phyloP scores from a whole-genome alignment of 2,113 vertebrate species.

The Oncorhynchus nerka region DNA sequence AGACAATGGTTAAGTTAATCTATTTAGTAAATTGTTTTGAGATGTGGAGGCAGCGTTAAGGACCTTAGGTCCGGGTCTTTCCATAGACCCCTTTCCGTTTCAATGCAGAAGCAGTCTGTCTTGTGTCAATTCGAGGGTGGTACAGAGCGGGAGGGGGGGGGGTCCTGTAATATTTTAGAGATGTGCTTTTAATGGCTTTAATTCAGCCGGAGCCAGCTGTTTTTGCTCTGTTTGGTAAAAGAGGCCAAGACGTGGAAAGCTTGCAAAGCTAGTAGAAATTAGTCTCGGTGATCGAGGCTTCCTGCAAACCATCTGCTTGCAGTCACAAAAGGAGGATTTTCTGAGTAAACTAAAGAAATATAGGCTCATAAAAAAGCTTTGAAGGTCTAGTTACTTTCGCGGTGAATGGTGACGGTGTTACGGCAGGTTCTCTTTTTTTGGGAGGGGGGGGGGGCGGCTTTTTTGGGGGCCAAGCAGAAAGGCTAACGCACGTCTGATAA shows the following conservation, averaged over 20 bases:
- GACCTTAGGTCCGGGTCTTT: conserved; percentile 55
- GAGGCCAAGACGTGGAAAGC: conserved; percentile 88
- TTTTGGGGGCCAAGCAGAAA: conserved; percentile 20
- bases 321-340: conserved; percentile 97
- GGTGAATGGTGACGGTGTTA: conserved; percentile 79
- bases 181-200: conserved; percentile 96
- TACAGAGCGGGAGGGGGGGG: not conserved
- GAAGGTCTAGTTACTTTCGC: conserved; percentile 75
- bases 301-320: conserved; percentile 99
- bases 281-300: conserved; percentile 96
- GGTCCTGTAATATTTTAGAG: conserved; percentile 90
- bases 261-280: conserved; percentile 98
- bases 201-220: conserved; percentile 93
- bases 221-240: conserved; percentile 89
- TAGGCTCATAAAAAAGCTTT: conserved; percentile 73
- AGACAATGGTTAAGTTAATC: conserved; percentile 96
- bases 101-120: conserved; percentile 1
- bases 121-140: not conserved
- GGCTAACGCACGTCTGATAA: conserved; percentile 49
- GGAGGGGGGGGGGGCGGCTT: conserved; percentile 5
- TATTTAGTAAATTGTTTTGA: conserved; percentile 91
- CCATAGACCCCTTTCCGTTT: conserved; percentile 60
- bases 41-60: conserved; percentile 82
- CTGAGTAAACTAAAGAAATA: conserved; percentile 70
- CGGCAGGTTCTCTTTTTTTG: conserved; percentile 64